A percentile compares a stretch with the other conserved stretches of the same genome.
Conservation (phyloP, 2,113 vertebrate genomes). For the Halcyon senegalensis region DNA sequence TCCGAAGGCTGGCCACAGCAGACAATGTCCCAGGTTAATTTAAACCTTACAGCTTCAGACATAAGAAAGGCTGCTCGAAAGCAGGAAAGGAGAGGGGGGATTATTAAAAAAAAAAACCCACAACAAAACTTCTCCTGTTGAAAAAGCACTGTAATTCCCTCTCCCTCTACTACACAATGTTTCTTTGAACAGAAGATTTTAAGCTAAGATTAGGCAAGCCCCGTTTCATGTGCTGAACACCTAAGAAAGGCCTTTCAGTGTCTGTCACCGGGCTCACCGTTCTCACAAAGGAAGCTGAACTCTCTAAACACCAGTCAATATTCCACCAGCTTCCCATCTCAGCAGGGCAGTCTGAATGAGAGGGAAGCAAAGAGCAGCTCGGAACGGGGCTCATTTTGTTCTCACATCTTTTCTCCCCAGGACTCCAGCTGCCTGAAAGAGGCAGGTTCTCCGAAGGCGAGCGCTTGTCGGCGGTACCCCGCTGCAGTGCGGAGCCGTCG, state of each 20-base stretch:
- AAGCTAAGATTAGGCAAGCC: slow-evolving; percentile 31
- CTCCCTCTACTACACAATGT: slow-evolving; percentile 4
- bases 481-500: not conserved
- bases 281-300: slow-evolving; percentile 17
- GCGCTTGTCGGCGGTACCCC: not conserved
- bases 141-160: slow-evolving; percentile 42
- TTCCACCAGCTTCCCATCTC: not conserved
- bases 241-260: slow-evolving; percentile 43
- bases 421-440: not conserved
- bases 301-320: not conserved
- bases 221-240: not conserved
- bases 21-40: slow-evolving; percentile 33
- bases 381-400: not conserved
- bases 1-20: not conserved
- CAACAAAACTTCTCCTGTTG: not conserved
- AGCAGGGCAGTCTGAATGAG: slow-evolving; percentile 1
- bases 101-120: not conserved
- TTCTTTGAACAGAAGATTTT: slow-evolving; percentile 39
- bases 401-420: not conserved
- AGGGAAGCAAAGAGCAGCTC: not conserved
- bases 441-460: not conserved
- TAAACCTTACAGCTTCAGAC: slow-evolving; percentile 34
- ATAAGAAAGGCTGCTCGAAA: not conserved
- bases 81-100: slow-evolving; percentile 5
- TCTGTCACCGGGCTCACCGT: not conserved